Evolutionary conservation across 2,888 invertebrate genomes (phyloP).

Genomic region (Drosophila paracracens): DNA sequence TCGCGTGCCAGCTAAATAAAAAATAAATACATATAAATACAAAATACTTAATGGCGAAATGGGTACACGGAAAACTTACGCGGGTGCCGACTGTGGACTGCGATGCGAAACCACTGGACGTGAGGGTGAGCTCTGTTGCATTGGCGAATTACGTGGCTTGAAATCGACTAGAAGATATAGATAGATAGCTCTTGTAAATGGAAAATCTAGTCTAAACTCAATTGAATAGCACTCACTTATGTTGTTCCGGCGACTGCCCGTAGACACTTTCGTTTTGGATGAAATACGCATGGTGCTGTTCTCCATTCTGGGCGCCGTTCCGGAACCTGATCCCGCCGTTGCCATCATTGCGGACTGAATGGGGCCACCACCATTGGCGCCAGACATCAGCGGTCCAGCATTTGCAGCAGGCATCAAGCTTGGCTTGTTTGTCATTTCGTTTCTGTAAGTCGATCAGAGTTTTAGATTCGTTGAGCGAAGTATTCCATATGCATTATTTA

Average conservation of each 20-base stretch:
- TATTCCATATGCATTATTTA: constrained; percentile 82
- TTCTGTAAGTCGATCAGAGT: constrained; percentile 56
- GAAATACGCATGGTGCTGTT: constrained; percentile 88
- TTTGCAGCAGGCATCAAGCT: constrained; percentile 66
- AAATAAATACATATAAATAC: constrained; percentile 26
- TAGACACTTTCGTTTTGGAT: constrained; percentile 87
- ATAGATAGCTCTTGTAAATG: background rate
- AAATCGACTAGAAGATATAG: constrained; percentile 82
- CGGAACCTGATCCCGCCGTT: constrained; percentile 19
- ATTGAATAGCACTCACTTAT: constrained; percentile 77
- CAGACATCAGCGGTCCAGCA: constrained; percentile 28
- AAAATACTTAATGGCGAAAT: background rate
- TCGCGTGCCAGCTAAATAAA: constrained; percentile 87
- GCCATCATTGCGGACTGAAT: constrained; percentile 19
- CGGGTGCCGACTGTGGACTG: constrained; percentile 85
- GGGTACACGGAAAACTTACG: constrained; percentile 70
- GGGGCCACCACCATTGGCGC: constrained; percentile 55
- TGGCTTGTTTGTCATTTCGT: constrained; percentile 83
- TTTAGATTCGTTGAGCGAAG: background rate
- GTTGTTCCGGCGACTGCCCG: constrained; percentile 86
- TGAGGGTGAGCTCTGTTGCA: constrained; percentile 87
- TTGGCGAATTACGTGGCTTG: constrained; percentile 87
- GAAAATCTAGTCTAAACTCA: background rate
- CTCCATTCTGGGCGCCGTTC: constrained; percentile 71
- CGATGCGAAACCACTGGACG: constrained; percentile 79